Conservation (phyloP, 2,797 vertebrate species). For the Bradypodion ventrale region DNA sequence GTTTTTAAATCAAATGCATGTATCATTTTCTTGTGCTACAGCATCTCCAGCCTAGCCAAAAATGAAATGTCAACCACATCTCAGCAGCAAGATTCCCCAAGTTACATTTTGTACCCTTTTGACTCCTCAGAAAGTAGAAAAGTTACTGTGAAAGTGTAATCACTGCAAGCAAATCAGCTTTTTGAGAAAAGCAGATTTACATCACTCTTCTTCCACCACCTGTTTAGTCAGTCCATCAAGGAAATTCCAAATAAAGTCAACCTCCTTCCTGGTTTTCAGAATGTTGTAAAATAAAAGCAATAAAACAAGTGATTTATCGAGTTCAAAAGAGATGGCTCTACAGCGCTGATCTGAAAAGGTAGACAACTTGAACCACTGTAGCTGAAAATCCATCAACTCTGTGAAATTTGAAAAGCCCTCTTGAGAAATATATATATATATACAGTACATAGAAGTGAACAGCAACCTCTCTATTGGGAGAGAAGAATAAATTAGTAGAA, state of each 20-base stretch:
- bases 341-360: accelerated
- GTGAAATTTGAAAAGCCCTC: background rate
- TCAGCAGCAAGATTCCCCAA: background rate
- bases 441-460: background rate
- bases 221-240: background rate
- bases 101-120: too few relatives aligned
- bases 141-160: background rate
- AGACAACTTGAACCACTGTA: background rate
- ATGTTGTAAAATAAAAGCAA: background rate
- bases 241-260: background rate
- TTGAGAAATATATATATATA: background rate
- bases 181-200: background rate
- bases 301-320: background rate
- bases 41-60: background rate
- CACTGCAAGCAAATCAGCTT: background rate
- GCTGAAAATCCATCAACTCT: background rate
- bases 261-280: background rate
- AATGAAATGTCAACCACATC: background rate
- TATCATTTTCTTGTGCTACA: background rate
- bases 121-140: too few relatives aligned
- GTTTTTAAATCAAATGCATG: background rate
- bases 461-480: too few relatives aligned
- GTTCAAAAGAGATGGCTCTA: background rate
- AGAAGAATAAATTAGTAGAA: background rate
- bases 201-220: background rate